Conservation (phyloP, 2,113 vertebrate genomes). For the Manacus vitellinus region DNA sequence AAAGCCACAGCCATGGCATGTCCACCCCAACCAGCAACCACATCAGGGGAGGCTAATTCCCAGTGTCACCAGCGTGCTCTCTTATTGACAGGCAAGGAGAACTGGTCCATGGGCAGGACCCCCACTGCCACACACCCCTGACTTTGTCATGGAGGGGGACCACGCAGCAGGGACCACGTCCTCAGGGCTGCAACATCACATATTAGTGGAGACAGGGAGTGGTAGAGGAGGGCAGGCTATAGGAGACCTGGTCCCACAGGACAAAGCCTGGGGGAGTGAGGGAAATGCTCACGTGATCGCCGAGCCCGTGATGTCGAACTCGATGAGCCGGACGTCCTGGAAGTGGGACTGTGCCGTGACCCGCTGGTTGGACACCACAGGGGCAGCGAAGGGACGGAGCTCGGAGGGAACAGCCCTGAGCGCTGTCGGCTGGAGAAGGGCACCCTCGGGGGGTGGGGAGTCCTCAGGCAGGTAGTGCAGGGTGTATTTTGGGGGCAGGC, state of each 20-base stretch:
- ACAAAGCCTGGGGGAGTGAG: not conserved
- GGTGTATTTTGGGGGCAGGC: conserved; percentile 84
- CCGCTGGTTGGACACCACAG: conserved; percentile 80
- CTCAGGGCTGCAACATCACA: not conserved
- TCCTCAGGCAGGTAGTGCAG: conserved; percentile 78
- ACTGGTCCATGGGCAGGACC: not conserved
- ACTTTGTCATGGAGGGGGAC: not conserved
- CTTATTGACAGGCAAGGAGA: not conserved
- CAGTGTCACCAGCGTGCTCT: not conserved
- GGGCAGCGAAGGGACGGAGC: conserved; percentile 76
- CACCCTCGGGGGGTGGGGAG: fast-evolving
- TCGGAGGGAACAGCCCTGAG: conserved; percentile 50
- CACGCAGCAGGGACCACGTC: fast-evolving
- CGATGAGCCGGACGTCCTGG: conserved; percentile 91
- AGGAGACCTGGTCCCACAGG: fast-evolving
- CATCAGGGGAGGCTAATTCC: not conserved
- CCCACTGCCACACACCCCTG: not conserved
- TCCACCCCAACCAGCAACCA: fast-evolving
- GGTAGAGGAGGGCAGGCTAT: not conserved
- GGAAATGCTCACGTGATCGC: conserved; percentile 81
- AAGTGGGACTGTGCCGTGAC: conserved; percentile 85
- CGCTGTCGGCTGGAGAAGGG: not conserved
- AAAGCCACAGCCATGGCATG: not conserved
- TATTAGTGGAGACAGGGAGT: not conserved
- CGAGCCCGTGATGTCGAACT: conserved; percentile 86